Evolutionary conservation across 2,113 vertebrate genomes (phyloP), one percentile per base, ranked within the genome.

Genomic region (Thymallus thymallus): DNA sequence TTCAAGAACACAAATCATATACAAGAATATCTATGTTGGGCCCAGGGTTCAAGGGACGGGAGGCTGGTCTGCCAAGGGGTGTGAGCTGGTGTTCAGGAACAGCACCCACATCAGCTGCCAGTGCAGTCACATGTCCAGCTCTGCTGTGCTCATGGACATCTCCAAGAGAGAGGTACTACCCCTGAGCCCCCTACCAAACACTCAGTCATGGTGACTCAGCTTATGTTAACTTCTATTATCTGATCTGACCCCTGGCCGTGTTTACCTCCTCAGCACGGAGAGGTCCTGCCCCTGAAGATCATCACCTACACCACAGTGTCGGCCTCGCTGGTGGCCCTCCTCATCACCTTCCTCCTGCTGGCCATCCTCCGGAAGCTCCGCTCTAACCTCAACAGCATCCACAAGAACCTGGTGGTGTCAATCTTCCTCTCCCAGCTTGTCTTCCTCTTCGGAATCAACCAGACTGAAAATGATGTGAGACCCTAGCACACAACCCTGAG

Each of bases 101-200:
- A 87, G 81, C 66, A 94, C 90, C 29, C 95, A 94, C 10, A 80
- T 96, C 0, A 71, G 88, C 72, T 97, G 95, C 80, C 94, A 89
- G 72, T 97, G 95, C 82, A 90, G 90, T 84, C 94, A 92, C 4
- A 63, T 92, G 32, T 83, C 90, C 87, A 95, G 95, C 88, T 93
- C 90, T 4, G 95, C 95, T 0, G 95, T 96, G 73, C 91, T 97
- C 51, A 97, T 97, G 95, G 95, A 97, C 71, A 79, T 96, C 81
- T 97, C 95, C 0, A 92, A 94, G 80, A 91, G 95, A 69, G 95
- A 97, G 93, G 95, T 96, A 76, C 35, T 9, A 41, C 35, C 35
- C 35, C 9, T n/a, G 35, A 41, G 7, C 35, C 9, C 9, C 9
- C 35, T 41, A 41, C 35, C 35, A 41, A 41, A 41, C 35, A 41